Conservation (phyloP, 2,888 invertebrate genomes). For the Sinopyrophorus schimmeli region DNA sequence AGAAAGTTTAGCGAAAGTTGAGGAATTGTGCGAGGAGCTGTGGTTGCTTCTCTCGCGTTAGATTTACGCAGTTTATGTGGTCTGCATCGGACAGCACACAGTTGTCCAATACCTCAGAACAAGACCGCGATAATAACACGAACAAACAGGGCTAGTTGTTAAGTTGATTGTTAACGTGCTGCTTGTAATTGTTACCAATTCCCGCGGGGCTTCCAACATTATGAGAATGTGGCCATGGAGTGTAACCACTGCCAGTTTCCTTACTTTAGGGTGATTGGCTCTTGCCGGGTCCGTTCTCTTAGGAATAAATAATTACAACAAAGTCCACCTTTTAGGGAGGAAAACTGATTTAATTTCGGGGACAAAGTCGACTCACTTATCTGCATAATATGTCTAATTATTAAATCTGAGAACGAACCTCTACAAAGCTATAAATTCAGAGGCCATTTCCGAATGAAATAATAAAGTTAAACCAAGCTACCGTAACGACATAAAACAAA, state of each 20-base stretch:
- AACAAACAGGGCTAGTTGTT: conserved; percentile 29
- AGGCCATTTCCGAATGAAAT: conserved; percentile 49
- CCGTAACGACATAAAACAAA: conserved; percentile 49
- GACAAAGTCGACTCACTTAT: conserved; percentile 21
- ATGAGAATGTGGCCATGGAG: conserved; percentile 34
- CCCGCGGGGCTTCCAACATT: conserved; percentile 32
- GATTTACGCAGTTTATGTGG: no score
- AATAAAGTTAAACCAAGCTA: conserved; percentile 47
- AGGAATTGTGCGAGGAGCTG: no score
- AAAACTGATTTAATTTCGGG: conserved; percentile 1
- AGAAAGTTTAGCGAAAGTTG: no score
- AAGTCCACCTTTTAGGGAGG: neutral
- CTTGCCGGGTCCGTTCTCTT: conserved; percentile 4
- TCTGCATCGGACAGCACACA: conserved; percentile 29
- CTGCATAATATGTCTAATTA: conserved; percentile 31
- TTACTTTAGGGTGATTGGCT: conserved; percentile 32
- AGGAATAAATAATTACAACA: conserved; percentile 9
- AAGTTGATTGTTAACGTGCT: conserved; percentile 33
- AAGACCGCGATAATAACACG: conserved; percentile 24
- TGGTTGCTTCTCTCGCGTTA: no score
- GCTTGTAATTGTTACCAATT: conserved; percentile 34
- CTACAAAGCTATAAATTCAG: conserved; percentile 48
- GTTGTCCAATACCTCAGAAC: conserved; percentile 31
- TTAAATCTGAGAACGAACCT: conserved; percentile 37
- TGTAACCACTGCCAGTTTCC: conserved; percentile 29